Evolutionary conservation across 2,888 invertebrate genomes (phyloP).

Genomic region (Epirrhoe tristata): DNA sequence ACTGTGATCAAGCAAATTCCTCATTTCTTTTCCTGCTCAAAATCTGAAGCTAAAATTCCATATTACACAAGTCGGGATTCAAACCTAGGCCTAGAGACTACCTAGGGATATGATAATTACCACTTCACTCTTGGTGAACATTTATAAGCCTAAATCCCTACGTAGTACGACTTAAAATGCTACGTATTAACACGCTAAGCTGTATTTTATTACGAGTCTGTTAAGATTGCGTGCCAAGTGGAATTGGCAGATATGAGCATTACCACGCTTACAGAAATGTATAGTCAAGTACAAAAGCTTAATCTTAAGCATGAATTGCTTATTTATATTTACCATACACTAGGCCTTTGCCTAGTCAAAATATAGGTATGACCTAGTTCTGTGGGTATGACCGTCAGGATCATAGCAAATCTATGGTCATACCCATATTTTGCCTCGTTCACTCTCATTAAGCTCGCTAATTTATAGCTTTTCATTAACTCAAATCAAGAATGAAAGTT

Average conservation of each 20-base stretch:
- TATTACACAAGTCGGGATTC: no score
- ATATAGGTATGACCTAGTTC: no score
- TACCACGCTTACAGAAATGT: conserved; percentile 52
- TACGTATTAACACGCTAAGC: conserved; percentile 34
- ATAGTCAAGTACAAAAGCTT: conserved; percentile 45
- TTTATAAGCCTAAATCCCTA: not conserved
- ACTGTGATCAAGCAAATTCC: no score
- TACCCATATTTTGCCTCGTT: no score
- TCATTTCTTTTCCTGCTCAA: no score
- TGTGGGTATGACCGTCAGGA: no score
- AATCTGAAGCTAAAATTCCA: no score
- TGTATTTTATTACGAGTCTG: conserved; percentile 41
- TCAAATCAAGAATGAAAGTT: no score
- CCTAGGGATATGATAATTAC: not conserved
- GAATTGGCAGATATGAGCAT: conserved; percentile 55
- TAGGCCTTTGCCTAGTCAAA: no score
- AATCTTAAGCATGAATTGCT: conserved; percentile 3
- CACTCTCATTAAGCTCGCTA: no score
- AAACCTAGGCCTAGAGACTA: not conserved
- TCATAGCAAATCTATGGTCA: no score
- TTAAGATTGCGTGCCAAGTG: conserved; percentile 45
- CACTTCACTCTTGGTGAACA: not conserved
- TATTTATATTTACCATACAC: not conserved
- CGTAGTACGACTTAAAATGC: conserved; percentile 12
- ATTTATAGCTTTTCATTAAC: no score